Percentiles rank a stretch among this genome's conserved stretches.
Evolutionary conservation across 2,113 vertebrate genomes (phyloP).

Genomic region (Pholis gunnellus): DNA sequence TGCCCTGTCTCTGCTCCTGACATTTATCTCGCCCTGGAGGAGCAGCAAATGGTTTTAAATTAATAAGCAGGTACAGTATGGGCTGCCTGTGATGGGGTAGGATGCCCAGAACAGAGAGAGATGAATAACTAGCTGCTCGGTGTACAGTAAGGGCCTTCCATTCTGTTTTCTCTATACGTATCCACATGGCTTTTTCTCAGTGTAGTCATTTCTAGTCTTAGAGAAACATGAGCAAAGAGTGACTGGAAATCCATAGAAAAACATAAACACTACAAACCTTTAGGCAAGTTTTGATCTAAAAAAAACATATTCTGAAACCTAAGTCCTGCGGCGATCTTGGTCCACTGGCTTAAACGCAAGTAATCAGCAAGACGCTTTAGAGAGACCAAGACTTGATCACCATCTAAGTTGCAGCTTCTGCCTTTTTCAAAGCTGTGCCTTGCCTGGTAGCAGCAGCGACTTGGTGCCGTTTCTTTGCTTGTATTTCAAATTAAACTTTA

Average conservation of each 20-base stretch:
- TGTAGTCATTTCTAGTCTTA: slow-evolving; percentile 7
- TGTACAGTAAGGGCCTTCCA: slow-evolving; percentile 13
- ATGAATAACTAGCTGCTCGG: slow-evolving; percentile 56
- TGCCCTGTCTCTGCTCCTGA: slow-evolving; percentile 81
- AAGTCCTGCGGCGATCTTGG: slow-evolving; percentile 22
- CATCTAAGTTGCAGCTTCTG: slow-evolving; percentile 34
- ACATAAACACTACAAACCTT: slow-evolving; percentile 3
- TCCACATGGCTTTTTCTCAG: slow-evolving; percentile 25
- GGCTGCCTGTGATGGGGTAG: slow-evolving; percentile 56
- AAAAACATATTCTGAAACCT: not conserved
- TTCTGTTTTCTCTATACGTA: slow-evolving; percentile 17
- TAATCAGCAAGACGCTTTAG: slow-evolving; percentile 30
- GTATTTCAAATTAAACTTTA: slow-evolving; percentile 37
- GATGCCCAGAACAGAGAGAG: slow-evolving; percentile 55
- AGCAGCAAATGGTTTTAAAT: slow-evolving; percentile 85
- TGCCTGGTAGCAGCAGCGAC: slow-evolving; percentile 37
- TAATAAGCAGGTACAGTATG: slow-evolving; percentile 83
- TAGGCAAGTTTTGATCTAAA: slow-evolving; percentile 5
- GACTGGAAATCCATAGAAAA: slow-evolving; percentile 18
- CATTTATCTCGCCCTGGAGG: slow-evolving; percentile 85
- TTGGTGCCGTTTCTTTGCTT: slow-evolving; percentile 15
- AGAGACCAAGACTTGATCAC: slow-evolving; percentile 32
- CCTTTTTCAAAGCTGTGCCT: slow-evolving; percentile 17
- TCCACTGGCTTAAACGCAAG: slow-evolving; percentile 13
- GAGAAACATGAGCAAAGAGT: slow-evolving; percentile 4